These are phyloP conservation scores for Fringilla coelebs DNA, from an alignment of 2,797 vertebrate genomes.

Conservation along the genomic window DNA sequence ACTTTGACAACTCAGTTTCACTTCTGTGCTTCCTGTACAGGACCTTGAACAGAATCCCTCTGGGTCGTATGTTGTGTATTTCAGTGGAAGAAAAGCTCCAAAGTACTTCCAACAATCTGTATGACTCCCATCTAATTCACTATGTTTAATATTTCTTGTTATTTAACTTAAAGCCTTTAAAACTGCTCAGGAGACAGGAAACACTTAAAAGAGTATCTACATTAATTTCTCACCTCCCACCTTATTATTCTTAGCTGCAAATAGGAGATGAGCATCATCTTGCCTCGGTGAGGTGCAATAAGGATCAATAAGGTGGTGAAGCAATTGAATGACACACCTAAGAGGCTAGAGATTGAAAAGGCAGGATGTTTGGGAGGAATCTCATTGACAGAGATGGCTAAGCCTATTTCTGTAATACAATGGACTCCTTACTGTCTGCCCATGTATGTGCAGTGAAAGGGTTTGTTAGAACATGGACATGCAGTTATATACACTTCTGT, in stretches of 20 bases:
- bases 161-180: not conserved
- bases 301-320: not conserved
- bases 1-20: not conserved
- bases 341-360: not conserved
- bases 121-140: not conserved
- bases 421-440: not conserved
- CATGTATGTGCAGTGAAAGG: not conserved
- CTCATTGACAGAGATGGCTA: not conserved
- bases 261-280: not conserved
- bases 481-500: not conserved
- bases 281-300: not conserved
- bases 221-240: not conserved
- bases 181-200: not conserved
- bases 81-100: not conserved
- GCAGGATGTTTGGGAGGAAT: not conserved
- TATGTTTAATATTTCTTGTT: not conserved
- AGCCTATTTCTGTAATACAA: not conserved
- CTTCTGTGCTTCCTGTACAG: not conserved
- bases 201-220: not conserved
- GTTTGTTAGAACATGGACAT: not conserved
- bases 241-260: not conserved
- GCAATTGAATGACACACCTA: not conserved
- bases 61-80: not conserved
- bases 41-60: not conserved
- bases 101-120: not conserved